Percentiles rank a stretch among this genome's conserved stretches.
Conservation (phyloP, 2,888 invertebrate species). For the Sarcophaga variegata region DNA sequence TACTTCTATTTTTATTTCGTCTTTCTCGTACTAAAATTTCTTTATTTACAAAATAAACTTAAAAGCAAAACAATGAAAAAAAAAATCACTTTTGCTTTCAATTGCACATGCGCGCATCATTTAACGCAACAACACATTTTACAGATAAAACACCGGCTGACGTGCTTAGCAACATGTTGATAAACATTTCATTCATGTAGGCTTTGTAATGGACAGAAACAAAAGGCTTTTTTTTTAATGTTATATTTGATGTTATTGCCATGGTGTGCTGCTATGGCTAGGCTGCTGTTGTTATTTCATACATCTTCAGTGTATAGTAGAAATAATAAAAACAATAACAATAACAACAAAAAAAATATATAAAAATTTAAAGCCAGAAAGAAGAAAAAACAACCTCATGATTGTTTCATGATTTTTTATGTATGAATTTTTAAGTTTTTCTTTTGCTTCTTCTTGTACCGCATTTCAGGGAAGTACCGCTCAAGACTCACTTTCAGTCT, state of each 20-base stretch:
- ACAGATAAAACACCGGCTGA: constrained; percentile 58
- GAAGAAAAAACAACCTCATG: constrained; percentile 32
- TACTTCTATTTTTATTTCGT: constrained; percentile 1
- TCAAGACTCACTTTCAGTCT: constrained; percentile 75
- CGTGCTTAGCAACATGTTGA: constrained; percentile 59
- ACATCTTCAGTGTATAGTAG: constrained; percentile 21
- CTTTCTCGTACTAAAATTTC: constrained; percentile 2
- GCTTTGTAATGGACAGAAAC: too few relatives aligned
- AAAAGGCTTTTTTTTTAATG: background rate
- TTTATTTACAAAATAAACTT: constrained; percentile 53
- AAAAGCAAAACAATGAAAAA: constrained; percentile 15
- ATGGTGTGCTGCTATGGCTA: constrained; percentile 33
- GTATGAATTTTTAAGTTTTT: constrained; percentile 43
- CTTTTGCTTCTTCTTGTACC: constrained; percentile 42
- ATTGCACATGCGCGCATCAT: constrained; percentile 51
- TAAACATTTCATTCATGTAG: constrained; percentile 43
- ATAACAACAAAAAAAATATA: constrained; percentile 45
- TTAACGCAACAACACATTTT: background rate
- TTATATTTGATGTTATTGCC: background rate
- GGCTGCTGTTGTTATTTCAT: constrained; percentile 34
- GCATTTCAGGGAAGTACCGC: constrained; percentile 71
- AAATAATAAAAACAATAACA: constrained; percentile 9
- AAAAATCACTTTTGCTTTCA: constrained; percentile 39
- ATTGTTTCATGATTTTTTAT: constrained; percentile 64
- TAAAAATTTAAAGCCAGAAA: constrained; percentile 57